phyloP scores from a whole-genome alignment of 1,140 invertebrate species.

The Archivesica marissinica region DNA sequence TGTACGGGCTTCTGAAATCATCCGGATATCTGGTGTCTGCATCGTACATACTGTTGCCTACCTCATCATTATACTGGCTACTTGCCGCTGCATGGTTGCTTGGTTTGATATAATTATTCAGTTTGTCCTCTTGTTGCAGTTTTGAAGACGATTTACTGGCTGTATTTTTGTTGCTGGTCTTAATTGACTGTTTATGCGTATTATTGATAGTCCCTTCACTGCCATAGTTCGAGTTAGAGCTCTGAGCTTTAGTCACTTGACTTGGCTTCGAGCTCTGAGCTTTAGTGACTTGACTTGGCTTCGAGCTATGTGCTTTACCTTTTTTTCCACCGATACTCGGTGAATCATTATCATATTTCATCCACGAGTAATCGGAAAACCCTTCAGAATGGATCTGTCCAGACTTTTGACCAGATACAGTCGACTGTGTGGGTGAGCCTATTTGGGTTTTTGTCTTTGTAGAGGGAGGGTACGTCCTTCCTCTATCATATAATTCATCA shows the following conservation, averaged over 20 bases:
- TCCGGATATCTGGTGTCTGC: constrained; percentile 5
- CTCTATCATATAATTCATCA: background rate
- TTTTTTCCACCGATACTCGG: constrained; percentile 57
- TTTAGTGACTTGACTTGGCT: background rate
- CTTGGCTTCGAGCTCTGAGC: background rate
- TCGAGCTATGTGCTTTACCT: background rate
- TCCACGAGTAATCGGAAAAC: constrained; percentile 43
- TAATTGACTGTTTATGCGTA: background rate
- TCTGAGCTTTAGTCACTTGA: background rate
- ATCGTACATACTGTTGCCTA: background rate
- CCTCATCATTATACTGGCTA: background rate
- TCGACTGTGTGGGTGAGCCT: constrained; percentile 42
- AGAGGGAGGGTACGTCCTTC: constrained; percentile 40
- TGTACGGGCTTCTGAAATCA: constrained; percentile 22
- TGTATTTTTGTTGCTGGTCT: background rate
- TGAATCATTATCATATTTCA: constrained; percentile 46
- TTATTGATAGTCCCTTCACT: background rate
- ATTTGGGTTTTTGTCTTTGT: constrained; percentile 54
- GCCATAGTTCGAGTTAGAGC: background rate
- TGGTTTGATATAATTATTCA: background rate
- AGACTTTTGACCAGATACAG: constrained; percentile 43
- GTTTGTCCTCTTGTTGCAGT: background rate
- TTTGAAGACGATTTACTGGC: background rate
- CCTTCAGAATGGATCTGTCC: constrained; percentile 38
- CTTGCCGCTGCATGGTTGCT: background rate